phyloP scores from a whole-genome alignment of 1,140 invertebrate genomes.

The Andrena cerasifolii region DNA sequence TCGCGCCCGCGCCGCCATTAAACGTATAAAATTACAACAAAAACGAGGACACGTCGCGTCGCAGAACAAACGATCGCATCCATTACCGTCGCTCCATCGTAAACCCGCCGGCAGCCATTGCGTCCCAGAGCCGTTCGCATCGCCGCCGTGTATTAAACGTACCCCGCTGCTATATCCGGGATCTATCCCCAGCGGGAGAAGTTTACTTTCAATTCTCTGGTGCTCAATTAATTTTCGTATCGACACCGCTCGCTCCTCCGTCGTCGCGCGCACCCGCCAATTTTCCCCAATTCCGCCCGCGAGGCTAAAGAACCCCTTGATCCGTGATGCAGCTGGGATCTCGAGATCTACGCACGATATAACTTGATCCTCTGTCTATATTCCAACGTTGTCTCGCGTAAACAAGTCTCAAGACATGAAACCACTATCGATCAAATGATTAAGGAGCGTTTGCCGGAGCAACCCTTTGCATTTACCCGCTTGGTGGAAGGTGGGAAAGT shows the following conservation, averaged over 20 bases:
- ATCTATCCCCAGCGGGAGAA: slow-evolving; percentile 36
- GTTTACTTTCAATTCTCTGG: slow-evolving; percentile 67
- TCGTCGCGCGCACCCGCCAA: slow-evolving; percentile 9
- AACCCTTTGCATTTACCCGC: no score
- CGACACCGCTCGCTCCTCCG: slow-evolving; percentile 27
- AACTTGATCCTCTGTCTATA: background rate
- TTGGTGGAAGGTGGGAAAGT: no score
- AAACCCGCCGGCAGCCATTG: slow-evolving; percentile 46
- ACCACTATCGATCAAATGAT: no score
- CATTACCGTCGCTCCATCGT: slow-evolving; percentile 56
- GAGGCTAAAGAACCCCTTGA: slow-evolving; percentile 3
- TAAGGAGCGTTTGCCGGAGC: no score
- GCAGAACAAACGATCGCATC: slow-evolving; percentile 61
- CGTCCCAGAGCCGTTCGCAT: slow-evolving; percentile 15
- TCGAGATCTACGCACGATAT: no score
- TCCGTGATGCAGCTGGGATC: background rate
- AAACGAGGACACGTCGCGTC: slow-evolving; percentile 58
- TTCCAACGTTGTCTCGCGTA: no score
- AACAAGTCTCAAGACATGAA: no score
- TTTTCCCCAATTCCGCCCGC: slow-evolving; percentile 43
- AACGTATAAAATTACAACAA: slow-evolving; percentile 58
- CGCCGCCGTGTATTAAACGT: slow-evolving; percentile 50
- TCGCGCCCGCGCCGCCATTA: slow-evolving; percentile 22
- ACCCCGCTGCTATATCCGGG: slow-evolving; percentile 41
- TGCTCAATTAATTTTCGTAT: slow-evolving; percentile 64